Evolutionary conservation across 2,113 vertebrate species (phyloP).

Genomic region (Calyptommatus sinebrachiatus): DNA sequence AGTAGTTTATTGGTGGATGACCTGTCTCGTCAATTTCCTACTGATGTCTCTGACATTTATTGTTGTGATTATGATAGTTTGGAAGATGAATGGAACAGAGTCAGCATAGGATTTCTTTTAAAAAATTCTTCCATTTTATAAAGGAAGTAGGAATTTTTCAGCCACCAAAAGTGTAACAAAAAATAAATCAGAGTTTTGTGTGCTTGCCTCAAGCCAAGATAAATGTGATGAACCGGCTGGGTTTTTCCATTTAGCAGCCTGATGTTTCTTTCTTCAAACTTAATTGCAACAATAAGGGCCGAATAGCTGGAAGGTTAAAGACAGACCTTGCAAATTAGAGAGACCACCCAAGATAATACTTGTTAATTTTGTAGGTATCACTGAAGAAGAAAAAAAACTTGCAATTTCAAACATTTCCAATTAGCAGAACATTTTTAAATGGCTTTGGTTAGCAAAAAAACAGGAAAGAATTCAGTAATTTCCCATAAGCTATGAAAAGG

Average conservation of each 20-base stretch:
- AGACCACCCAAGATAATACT: slow-evolving; percentile 45
- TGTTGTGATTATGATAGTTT: slow-evolving; percentile 20
- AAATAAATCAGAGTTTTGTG: slow-evolving; percentile 7
- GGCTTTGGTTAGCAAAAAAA: slow-evolving; percentile 16
- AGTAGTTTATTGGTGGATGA: slow-evolving; percentile 28
- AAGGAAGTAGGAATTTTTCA: slow-evolving; percentile 1
- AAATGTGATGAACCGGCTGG: slow-evolving; percentile 29
- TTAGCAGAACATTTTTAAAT: slow-evolving; percentile 48
- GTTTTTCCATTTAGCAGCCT: slow-evolving; percentile 19
- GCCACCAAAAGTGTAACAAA: slow-evolving; percentile 8
- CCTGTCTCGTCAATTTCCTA: slow-evolving; percentile 21
- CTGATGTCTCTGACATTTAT: slow-evolving; percentile 20
- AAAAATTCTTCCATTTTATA: neutral
- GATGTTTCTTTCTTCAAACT: slow-evolving; percentile 35
- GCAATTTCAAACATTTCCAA: slow-evolving; percentile 54
- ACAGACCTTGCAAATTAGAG: slow-evolving; percentile 45
- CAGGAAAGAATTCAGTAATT: slow-evolving; percentile 19
- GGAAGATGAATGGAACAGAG: slow-evolving; percentile 5
- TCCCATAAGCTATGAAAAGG: slow-evolving; percentile 19
- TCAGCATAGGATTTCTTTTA: neutral
- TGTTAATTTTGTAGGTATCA: slow-evolving; percentile 44
- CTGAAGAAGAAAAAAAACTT: slow-evolving; percentile 47
- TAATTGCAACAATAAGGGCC: slow-evolving; percentile 44
- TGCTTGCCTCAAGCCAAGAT: slow-evolving; percentile 10
- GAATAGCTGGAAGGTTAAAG: slow-evolving; percentile 47